These are phyloP conservation scores for Caerostris darwini DNA, from an alignment of 1,140 invertebrate species.

Conservation along the genomic window DNA sequence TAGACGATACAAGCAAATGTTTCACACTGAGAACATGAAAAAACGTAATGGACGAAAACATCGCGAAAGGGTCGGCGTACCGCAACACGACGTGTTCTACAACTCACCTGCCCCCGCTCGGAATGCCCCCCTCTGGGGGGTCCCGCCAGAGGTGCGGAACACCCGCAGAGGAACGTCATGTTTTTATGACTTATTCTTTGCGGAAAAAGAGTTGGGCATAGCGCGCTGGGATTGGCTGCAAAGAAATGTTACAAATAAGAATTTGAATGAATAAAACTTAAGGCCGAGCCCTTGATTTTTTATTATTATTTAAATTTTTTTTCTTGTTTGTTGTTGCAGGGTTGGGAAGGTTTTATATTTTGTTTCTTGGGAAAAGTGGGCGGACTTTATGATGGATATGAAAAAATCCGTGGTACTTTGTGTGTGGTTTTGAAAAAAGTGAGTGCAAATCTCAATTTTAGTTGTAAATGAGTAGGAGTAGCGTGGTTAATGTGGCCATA, in stretches of 20 bases:
- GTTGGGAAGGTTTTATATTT: neutral
- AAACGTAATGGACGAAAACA: neutral
- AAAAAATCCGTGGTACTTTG: neutral
- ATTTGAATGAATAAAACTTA: neutral
- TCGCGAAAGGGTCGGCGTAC: neutral
- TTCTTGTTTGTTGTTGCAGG: neutral
- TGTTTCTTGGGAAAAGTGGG: neutral
- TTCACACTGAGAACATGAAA: neutral
- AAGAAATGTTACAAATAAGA: neutral
- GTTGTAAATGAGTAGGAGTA: too few relatives aligned
- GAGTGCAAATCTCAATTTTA: too few relatives aligned
- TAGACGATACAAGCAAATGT: neutral
- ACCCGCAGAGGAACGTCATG: slow-evolving; percentile 16
- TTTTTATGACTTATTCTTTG: slow-evolving; percentile 45
- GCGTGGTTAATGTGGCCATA: too few relatives aligned
- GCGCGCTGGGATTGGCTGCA: neutral
- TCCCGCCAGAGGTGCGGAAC: slow-evolving; percentile 35
- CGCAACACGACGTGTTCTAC: neutral
- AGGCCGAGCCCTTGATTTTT: neutral
- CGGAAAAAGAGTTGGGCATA: neutral
- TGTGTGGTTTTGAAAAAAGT: too few relatives aligned
- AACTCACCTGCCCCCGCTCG: slow-evolving; percentile 37
- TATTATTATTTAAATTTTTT: neutral
- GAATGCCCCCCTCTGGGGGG: neutral
- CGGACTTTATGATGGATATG: slow-evolving; percentile 16